Base-by-base conservation (phyloP, 2,888 invertebrate genomes). In the Cenopis cana region DNA sequence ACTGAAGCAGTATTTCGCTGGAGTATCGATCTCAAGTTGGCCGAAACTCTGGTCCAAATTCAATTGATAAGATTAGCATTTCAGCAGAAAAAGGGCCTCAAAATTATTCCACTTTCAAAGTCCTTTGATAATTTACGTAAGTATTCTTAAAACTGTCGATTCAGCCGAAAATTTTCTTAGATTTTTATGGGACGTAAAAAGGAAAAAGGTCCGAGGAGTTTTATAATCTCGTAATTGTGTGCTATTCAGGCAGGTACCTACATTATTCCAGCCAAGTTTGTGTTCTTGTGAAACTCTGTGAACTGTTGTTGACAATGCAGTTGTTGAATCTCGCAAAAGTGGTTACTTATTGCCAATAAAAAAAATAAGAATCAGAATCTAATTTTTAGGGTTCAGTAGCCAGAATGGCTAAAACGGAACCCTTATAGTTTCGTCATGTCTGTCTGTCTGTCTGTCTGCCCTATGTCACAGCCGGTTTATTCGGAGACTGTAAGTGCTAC, bases 1-100 rank as follows among this genome's bases (percentile, higher is more conserved):
- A 62, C 59, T 33, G 69, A 74, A 75, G 77, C 77, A 77, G 24
- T 64, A 49, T 57, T 56, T 64, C 38, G 50, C 38, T 38, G 56
- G 18, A 55, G 56, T 50, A 57, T 57, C 24, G 62, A 64, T 68
- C 68, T 61, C 54, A 36, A 64, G 60, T 61, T 68, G 29, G 54
- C 41, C 60, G 60, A 68, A 68, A 68, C 60, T 60, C 60, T 60
- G 60, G 68, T 18, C 54, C 50, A 60, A 68, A 68, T 68, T 68
- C 60, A 68, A 68, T 68, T 61, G 60, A 54, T 68, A 54, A 61
- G 68, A 68, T 68, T 68, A 61, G 68, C 61, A 68, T 61, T 61
- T 68, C 68, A 61, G 61, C 61, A 68, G 61, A 68, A 68, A 68
- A 61, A 68, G 55, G 68, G 61, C 68, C 55, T 68, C 68, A 61